phyloP scores from a whole-genome alignment of 2,888 invertebrate genomes.

The Electrophaes corylata region DNA sequence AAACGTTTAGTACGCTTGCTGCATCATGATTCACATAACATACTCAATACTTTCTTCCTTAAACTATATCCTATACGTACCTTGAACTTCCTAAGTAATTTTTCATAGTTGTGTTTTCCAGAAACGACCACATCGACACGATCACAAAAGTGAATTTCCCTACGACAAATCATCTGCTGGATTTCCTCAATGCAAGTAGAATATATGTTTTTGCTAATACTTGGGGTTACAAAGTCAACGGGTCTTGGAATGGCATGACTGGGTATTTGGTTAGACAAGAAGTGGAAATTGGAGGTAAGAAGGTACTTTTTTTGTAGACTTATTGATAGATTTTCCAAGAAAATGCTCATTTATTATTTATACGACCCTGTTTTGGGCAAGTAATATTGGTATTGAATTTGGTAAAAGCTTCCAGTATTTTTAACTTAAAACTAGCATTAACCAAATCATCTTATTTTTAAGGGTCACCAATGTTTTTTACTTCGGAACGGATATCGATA shows the following conservation, averaged over 20 bases:
- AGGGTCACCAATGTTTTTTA: constrained; percentile 87
- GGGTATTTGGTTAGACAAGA: constrained; percentile 83
- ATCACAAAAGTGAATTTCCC: constrained; percentile 87
- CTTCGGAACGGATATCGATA: constrained; percentile 83
- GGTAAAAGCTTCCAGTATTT: background rate
- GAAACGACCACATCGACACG: constrained; percentile 82
- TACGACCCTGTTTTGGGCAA: background rate
- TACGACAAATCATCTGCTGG: constrained; percentile 82
- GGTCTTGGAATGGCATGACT: constrained; percentile 87
- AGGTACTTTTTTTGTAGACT: background rate
- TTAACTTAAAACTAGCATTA: background rate
- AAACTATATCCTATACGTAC: background rate
- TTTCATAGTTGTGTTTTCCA: constrained; percentile 46
- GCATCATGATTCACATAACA: background rate
- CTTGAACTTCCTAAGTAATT: constrained; percentile 4
- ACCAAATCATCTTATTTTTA: too few species aligned
- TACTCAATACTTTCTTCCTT: too few species aligned
- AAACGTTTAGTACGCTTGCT: too few species aligned
- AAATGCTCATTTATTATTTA: too few species aligned
- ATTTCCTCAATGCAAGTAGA: constrained; percentile 84
- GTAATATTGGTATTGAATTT: background rate
- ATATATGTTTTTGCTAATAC: constrained; percentile 79
- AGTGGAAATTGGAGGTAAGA: constrained; percentile 85
- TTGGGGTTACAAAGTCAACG: constrained; percentile 85
- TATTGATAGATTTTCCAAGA: too few species aligned